These are phyloP conservation scores for Carassius gibelio DNA, from an alignment of 2,113 vertebrate genomes.

Conservation along the genomic window DNA sequence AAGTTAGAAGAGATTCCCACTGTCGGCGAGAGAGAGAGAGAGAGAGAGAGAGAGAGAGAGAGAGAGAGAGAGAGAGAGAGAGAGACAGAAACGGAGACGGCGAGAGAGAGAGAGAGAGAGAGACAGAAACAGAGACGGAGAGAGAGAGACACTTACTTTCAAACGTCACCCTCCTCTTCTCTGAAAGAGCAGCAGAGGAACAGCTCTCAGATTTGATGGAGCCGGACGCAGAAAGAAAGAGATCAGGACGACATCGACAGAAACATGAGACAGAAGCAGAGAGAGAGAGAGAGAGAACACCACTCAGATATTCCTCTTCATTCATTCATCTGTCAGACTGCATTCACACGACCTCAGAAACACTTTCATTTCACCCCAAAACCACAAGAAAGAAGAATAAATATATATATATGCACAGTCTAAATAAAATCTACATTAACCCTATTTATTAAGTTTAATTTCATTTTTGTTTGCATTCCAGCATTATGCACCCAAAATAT, in stretches of 20 bases:
- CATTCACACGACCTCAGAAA: background rate
- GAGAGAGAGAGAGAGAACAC: slow-evolving; percentile 22
- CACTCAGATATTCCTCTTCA: background rate
- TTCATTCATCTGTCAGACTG: background rate
- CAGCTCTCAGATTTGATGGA: slow-evolving; percentile 59
- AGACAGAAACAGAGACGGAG: background rate
- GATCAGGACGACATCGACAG: background rate
- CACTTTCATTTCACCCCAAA: too few species aligned
- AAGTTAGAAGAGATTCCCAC: too few species aligned
- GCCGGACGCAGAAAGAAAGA: slow-evolving; percentile 45
- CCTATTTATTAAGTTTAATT: too few species aligned
- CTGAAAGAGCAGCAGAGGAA: slow-evolving; percentile 75
- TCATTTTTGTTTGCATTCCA: too few species aligned
- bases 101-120: background rate
- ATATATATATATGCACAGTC: too few species aligned
- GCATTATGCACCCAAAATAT: too few species aligned
- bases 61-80: slow-evolving; percentile 33
- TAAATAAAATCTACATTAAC: too few species aligned
- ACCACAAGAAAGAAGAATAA: too few species aligned
- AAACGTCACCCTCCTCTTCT: slow-evolving; percentile 83
- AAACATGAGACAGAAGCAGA: slow-evolving; percentile 26
- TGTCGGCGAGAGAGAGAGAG: background rate
- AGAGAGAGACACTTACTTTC: slow-evolving; percentile 77
- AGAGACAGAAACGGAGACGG: background rate
- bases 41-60: background rate